A percentile compares a stretch with the other conserved stretches of the same genome.
Evolutionary conservation across 2,113 vertebrate genomes (phyloP).

Genomic region (Thamnaconus septentrionalis): DNA sequence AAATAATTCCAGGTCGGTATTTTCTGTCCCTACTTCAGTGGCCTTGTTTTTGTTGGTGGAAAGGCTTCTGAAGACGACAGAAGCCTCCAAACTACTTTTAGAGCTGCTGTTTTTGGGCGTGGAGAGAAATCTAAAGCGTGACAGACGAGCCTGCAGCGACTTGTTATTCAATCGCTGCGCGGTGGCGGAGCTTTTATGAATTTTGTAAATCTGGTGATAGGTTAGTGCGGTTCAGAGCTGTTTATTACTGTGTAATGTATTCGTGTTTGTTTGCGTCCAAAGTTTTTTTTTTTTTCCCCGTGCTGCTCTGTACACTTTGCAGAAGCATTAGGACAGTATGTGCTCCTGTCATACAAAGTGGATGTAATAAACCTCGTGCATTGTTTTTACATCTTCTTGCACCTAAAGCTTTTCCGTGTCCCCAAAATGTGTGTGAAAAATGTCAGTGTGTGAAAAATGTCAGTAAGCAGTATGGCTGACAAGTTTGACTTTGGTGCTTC

Average conservation of each 20-base stretch:
- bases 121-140: too few species aligned
- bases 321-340: neutral
- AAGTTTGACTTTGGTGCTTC: conserved; percentile 12
- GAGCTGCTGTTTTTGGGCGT: neutral
- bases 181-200: neutral
- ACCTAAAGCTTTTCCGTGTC: conserved; percentile 4
- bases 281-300: too few species aligned
- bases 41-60: neutral
- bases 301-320: too few species aligned
- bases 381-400: neutral
- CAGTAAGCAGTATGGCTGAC: neutral
- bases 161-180: neutral
- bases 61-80: neutral
- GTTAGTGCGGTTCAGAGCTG: neutral
- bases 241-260: too few species aligned
- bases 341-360: neutral
- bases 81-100: neutral
- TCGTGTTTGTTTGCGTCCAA: too few species aligned
- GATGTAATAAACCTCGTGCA: neutral
- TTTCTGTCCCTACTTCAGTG: too few species aligned
- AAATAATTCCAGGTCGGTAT: too few species aligned
- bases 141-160: neutral
- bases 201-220: neutral
- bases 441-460: conserved; percentile 1
- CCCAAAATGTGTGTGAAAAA: neutral